These are phyloP conservation scores for Stegodyphus mimosarum DNA, from an alignment of 1,140 invertebrate species.

Conservation along the genomic window DNA sequence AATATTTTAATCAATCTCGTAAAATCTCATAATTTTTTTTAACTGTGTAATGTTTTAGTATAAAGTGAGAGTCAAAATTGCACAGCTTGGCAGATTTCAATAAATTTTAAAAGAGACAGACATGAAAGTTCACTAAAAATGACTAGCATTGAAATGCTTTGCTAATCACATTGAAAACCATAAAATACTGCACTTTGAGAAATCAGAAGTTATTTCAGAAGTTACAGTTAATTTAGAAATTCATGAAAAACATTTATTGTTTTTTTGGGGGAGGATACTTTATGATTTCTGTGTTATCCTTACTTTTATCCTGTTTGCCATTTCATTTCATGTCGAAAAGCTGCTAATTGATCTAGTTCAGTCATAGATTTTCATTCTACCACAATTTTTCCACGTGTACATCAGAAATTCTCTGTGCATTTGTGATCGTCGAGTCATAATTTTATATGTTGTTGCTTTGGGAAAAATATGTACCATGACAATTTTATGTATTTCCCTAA, in stretches of 20 bases:
- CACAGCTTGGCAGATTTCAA: too few relatives aligned
- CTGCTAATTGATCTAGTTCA: conserved; percentile 17
- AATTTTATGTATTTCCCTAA: conserved; percentile 1
- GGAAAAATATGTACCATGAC: conserved; percentile 10
- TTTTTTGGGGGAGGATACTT: not conserved
- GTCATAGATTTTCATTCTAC: not conserved
- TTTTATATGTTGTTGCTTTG: conserved; percentile 29
- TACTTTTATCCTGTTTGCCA: not conserved
- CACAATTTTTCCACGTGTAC: conserved; percentile 21
- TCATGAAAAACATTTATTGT: not conserved
- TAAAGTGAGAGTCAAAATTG: too few relatives aligned
- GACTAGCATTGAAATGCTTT: not conserved
- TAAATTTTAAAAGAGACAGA: too few relatives aligned
- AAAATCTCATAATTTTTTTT: too few relatives aligned
- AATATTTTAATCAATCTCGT: too few relatives aligned
- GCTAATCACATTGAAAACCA: not conserved
- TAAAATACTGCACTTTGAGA: not conserved
- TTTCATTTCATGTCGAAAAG: not conserved
- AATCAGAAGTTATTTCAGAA: not conserved
- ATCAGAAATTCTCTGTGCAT: not conserved
- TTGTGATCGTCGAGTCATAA: conserved; percentile 14
- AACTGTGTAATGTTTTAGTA: too few relatives aligned
- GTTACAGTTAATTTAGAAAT: not conserved
- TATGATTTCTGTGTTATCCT: not conserved
- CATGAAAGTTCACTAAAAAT: too few relatives aligned